Base-by-base conservation (phyloP, 1,140 invertebrate genomes). In the Mya arenaria region DNA sequence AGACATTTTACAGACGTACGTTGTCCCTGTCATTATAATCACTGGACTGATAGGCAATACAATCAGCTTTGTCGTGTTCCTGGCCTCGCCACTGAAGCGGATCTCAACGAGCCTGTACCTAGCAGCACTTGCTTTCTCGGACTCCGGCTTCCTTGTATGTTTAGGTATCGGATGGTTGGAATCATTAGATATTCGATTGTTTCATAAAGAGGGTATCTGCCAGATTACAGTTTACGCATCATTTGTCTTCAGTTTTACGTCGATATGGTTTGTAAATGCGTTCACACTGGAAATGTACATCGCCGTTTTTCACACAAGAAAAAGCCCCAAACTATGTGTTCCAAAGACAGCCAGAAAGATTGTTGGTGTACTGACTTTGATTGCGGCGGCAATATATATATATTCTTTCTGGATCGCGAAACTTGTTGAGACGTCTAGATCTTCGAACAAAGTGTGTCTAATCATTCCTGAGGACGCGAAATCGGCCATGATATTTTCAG, bases 101-200 rank as follows among this genome's bases (percentile, higher is more conserved):
- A 87, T 94, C 1, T 94, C 94, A 63, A 95, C 94, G 0, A 94
- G 94, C 48, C 94, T 95, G 41, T 95, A 95, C 79, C 79, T 95
- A 25, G 94, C 94, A 0, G 95, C 94, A 0, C 83, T 95, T 28
- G 93, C 94, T 0, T 92, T 91, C 0, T 93, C 94, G 0, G 95
- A 95, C 83, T 93, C 94, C 28, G 92, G 93, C 6, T 95, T 94
- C 74, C 87, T 95, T 1, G 83, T 93, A 3, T 92, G 93, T 0
- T 77, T 95, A 10, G 85, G 94, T 4, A 81, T 95, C 0, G 94
- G 94, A 0, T 95, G 94, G 94, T 79, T 95, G 3, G 94, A 94
- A 41, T 92, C 90, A 0, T 71, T 94, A 0, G 94, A 93, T 1
- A 93, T 94, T 85, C 84, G 91, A 15, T 68, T 92, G 10, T 91